These are phyloP conservation scores for Peromyscus eremicus DNA, from an alignment of 2,797 vertebrate species.

Conservation along the genomic window DNA sequence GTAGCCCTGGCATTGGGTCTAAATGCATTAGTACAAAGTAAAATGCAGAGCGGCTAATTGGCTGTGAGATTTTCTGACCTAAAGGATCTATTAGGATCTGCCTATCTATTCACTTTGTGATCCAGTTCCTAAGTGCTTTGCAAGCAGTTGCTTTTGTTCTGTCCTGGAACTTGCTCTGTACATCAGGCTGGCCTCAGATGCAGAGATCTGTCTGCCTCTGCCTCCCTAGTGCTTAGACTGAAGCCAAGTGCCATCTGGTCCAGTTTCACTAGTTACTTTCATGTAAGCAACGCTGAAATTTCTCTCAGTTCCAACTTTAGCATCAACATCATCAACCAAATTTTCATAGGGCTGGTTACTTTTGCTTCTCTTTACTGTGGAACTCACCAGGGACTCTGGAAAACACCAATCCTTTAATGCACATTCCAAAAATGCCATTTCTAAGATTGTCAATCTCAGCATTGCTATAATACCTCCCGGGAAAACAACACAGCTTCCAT, in stretches of 20 bases:
- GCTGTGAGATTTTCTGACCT: constrained; percentile 23
- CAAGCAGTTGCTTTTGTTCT: not conserved
- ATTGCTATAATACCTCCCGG: constrained; percentile 6
- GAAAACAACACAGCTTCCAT: not conserved
- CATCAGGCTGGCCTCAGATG: not conserved
- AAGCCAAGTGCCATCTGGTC: not conserved
- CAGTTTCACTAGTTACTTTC: not conserved
- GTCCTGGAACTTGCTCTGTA: not conserved
- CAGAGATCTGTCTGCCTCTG: not conserved
- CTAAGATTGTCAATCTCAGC: constrained; percentile 11
- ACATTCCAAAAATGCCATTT: constrained; percentile 41
- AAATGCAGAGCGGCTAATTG: not conserved
- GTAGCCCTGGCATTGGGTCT: not conserved
- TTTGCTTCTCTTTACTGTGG: constrained; percentile 35
- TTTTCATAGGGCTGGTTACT: constrained; percentile 21
- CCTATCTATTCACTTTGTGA: not conserved
- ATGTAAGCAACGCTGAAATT: not conserved
- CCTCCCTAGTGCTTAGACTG: not conserved
- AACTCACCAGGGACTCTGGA: constrained; percentile 5
- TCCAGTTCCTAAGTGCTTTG: not conserved
- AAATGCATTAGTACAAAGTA: not conserved
- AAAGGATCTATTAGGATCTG: not conserved
- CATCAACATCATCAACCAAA: not conserved
- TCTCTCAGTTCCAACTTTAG: not conserved
- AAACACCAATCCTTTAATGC: constrained; percentile 16